phyloP scores from a whole-genome alignment of 2,113 vertebrate species.

The Herpetotheres cachinnans region DNA sequence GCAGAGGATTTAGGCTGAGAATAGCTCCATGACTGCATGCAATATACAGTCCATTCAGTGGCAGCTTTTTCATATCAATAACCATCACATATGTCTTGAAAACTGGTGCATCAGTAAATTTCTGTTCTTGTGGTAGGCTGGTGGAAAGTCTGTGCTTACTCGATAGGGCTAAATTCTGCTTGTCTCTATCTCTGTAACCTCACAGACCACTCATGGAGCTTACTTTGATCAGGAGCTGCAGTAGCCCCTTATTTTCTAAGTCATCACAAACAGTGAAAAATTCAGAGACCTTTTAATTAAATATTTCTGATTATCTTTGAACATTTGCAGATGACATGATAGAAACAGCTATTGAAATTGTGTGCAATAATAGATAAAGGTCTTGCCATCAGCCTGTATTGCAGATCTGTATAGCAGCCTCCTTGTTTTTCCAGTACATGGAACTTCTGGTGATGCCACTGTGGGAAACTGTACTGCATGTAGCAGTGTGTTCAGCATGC shows the following conservation, averaged over 20 bases:
- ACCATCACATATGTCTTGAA: background rate
- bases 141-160: background rate
- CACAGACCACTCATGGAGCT: background rate
- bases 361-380: background rate
- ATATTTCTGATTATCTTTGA: background rate
- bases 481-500: background rate
- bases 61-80: background rate
- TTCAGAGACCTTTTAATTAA: background rate
- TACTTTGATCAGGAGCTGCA: background rate
- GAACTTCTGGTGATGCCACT: background rate
- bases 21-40: background rate
- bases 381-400: background rate
- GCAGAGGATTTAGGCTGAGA: background rate
- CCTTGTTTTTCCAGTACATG: background rate
- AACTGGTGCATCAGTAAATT: background rate
- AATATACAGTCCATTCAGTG: background rate
- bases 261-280: background rate
- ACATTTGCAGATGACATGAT: background rate
- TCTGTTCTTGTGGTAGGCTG: background rate
- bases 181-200: background rate
- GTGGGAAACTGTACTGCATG: background rate
- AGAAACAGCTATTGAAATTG: background rate
- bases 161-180: background rate
- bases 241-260: background rate
- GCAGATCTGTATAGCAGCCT: background rate